Percentiles rank a stretch among this genome's conserved stretches.
phyloP scores from a whole-genome alignment of 2,888 invertebrate species.

The Torymus tubicola region DNA sequence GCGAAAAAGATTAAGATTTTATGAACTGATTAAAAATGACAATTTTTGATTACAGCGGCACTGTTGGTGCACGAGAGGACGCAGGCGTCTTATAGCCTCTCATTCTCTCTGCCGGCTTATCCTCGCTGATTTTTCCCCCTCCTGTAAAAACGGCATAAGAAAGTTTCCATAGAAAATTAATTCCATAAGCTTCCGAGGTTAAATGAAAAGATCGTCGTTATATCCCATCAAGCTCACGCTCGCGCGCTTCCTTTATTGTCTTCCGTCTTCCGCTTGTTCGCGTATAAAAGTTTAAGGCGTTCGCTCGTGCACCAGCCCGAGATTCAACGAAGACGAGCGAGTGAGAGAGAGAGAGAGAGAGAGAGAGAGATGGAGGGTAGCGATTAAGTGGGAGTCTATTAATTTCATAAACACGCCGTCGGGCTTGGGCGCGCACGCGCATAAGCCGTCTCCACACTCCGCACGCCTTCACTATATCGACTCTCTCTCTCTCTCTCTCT shows the following conservation, averaged over 20 bases:
- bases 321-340: not conserved
- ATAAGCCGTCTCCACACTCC: not conserved
- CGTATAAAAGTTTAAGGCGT: constrained; percentile 40
- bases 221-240: constrained; percentile 40
- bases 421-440: constrained; percentile 9
- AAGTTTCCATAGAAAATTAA: constrained; percentile 52
- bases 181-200: constrained; percentile 51
- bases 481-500: constrained; percentile 4
- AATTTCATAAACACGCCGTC: constrained; percentile 56
- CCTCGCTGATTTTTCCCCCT: not conserved
- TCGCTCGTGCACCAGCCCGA: not conserved
- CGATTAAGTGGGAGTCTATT: constrained; percentile 53
- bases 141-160: constrained; percentile 13
- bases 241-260: constrained; percentile 50
- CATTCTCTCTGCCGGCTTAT: constrained; percentile 4
- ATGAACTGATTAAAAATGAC: constrained; percentile 50
- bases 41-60: constrained; percentile 38
- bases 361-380: constrained; percentile 5
- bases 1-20: constrained; percentile 25
- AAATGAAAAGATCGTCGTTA: constrained; percentile 52
- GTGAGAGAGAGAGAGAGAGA: constrained; percentile 2
- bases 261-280: constrained; percentile 36
- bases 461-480: constrained; percentile 7
- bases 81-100: constrained; percentile 1
- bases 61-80: not conserved